These are phyloP conservation scores for Coremacera marginata DNA, from an alignment of 2,888 invertebrate species.

Conservation along the genomic window DNA sequence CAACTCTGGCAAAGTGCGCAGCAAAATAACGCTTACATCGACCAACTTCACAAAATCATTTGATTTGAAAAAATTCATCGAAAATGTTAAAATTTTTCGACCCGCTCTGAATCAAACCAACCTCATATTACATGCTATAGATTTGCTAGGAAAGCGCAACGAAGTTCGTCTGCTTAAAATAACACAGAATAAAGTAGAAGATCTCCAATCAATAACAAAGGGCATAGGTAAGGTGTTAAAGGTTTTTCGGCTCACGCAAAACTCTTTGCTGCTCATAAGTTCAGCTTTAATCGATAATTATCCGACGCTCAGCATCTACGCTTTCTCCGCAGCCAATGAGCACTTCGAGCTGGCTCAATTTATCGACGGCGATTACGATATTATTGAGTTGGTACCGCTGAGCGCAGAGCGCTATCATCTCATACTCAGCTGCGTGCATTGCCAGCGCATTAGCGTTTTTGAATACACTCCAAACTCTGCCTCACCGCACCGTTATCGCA, in stretches of 20 bases:
- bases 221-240: slow-evolving; percentile 56
- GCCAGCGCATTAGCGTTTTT: slow-evolving; percentile 57
- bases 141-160: slow-evolving; percentile 48
- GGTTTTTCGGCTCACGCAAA: slow-evolving; percentile 45
- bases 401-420: slow-evolving; percentile 53
- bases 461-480: slow-evolving; percentile 37
- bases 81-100: slow-evolving; percentile 46
- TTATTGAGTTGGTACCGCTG: slow-evolving; percentile 53
- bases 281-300: slow-evolving; percentile 51
- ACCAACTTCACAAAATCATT: slow-evolving; percentile 51
- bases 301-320: slow-evolving; percentile 57
- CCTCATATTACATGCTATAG: slow-evolving; percentile 55
- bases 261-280: slow-evolving; percentile 48
- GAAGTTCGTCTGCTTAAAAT: slow-evolving; percentile 62
- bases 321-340: slow-evolving; percentile 42
- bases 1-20: slow-evolving; percentile 50
- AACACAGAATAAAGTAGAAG: slow-evolving; percentile 49
- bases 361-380: slow-evolving; percentile 62
- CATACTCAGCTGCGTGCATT: slow-evolving; percentile 58
- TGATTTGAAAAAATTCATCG: slow-evolving; percentile 56
- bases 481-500: neutral
- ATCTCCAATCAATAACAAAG: slow-evolving; percentile 59
- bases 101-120: slow-evolving; percentile 37
- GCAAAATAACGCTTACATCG: slow-evolving; percentile 55
- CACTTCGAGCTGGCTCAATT: slow-evolving; percentile 57